Evolutionary conservation across 2,888 invertebrate genomes (phyloP).

Genomic region (Empis stercorea): DNA sequence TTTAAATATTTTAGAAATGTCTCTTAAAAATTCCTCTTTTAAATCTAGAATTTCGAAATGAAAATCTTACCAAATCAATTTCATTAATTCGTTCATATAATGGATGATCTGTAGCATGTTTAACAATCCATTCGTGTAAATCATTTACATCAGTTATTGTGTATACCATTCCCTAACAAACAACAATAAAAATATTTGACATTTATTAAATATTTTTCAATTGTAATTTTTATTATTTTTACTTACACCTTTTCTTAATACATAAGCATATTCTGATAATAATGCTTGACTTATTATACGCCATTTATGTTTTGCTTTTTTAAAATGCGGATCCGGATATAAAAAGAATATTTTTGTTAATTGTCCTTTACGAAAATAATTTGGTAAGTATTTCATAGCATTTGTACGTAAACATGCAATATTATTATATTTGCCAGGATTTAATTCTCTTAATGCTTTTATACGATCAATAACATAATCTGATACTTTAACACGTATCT

Average conservation of each 20-base stretch:
- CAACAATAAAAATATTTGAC: slow-evolving; percentile 17
- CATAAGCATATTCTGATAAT: slow-evolving; percentile 94
- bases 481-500: slow-evolving; percentile 96
- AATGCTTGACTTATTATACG: slow-evolving; percentile 88
- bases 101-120: slow-evolving; percentile 81
- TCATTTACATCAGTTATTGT: slow-evolving; percentile 97
- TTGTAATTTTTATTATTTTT: no score
- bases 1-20: no score
- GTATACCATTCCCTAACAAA: slow-evolving; percentile 69
- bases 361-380: slow-evolving; percentile 92
- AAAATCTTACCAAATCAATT: slow-evolving; percentile 69
- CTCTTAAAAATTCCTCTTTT: no score
- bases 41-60: no score
- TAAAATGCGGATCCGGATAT: slow-evolving; percentile 99
- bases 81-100: slow-evolving; percentile 65
- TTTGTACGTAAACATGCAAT: slow-evolving; percentile 91
- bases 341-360: slow-evolving; percentile 95
- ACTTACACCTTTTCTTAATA: slow-evolving; percentile 68
- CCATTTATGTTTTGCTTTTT: slow-evolving; percentile 98
- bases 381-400: slow-evolving; percentile 99
- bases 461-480: slow-evolving; percentile 96
- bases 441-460: slow-evolving; percentile 63
- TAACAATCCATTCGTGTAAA: slow-evolving; percentile 92
- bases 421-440: slow-evolving; percentile 73
- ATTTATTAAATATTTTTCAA: no score